A percentile compares a stretch with the other conserved stretches of the same genome.
Conservation (phyloP, 2,888 invertebrate genomes). For the Selenia dentaria region DNA sequence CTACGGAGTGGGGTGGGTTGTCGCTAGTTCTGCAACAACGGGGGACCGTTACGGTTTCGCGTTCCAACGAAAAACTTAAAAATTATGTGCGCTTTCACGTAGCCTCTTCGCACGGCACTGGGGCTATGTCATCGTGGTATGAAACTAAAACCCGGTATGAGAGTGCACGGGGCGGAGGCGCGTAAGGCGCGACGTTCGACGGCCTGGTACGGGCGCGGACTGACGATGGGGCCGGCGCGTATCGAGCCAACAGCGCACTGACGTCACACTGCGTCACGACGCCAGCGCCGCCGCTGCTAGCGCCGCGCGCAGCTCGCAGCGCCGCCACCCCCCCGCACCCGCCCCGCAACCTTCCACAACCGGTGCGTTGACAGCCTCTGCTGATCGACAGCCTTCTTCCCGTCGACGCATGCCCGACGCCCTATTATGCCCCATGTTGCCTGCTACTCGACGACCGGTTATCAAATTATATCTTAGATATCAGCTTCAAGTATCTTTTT, state of each 20-base stretch:
- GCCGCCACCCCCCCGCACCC: slow-evolving; percentile 69
- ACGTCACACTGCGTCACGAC: slow-evolving; percentile 89
- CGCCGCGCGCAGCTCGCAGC: slow-evolving; percentile 65
- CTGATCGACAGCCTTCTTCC: slow-evolving; percentile 59
- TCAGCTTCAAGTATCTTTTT: too few species aligned
- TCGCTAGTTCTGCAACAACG: slow-evolving; percentile 83
- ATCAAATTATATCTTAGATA: slow-evolving; percentile 14
- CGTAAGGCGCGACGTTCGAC: slow-evolving; percentile 75
- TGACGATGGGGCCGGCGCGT: slow-evolving; percentile 85
- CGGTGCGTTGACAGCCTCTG: slow-evolving; percentile 69
- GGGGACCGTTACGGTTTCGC: slow-evolving; percentile 78
- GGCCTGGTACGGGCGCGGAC: slow-evolving; percentile 84
- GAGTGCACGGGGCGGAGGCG: slow-evolving; percentile 74
- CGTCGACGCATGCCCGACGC: slow-evolving; percentile 39
- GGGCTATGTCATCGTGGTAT: slow-evolving; percentile 82
- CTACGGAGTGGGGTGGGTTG: slow-evolving; percentile 76
- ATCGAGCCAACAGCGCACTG: slow-evolving; percentile 88
- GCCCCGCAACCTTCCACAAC: slow-evolving; percentile 75
- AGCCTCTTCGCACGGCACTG: slow-evolving; percentile 78
- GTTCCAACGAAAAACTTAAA: slow-evolving; percentile 78
- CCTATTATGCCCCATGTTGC: slow-evolving; percentile 9
- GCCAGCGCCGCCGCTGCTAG: slow-evolving; percentile 76
- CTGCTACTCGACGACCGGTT: slow-evolving; percentile 4
- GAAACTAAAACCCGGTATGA: slow-evolving; percentile 82
- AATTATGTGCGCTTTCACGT: slow-evolving; percentile 80